These are phyloP conservation scores for Bombyx mori DNA, from an alignment of 1,140 invertebrate species.

Conservation along the genomic window DNA sequence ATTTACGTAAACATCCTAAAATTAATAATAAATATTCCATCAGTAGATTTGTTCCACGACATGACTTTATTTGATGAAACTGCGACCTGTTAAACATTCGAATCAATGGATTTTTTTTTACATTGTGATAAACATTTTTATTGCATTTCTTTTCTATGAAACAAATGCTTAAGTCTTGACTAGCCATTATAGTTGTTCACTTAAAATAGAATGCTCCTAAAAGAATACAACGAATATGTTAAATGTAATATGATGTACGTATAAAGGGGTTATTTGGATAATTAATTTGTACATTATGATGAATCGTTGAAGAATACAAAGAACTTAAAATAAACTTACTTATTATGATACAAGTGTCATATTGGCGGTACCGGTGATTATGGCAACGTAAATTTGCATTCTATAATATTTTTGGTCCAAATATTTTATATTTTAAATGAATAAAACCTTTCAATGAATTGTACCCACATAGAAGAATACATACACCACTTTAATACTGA, in stretches of 20 bases:
- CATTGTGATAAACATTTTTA: too few relatives aligned
- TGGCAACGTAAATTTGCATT: constrained; percentile 67
- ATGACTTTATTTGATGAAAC: constrained; percentile 1
- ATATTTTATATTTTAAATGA: constrained; percentile 37
- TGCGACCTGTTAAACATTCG: too few relatives aligned
- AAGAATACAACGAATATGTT: not conserved
- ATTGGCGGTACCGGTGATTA: constrained; percentile 62
- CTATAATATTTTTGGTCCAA: constrained; percentile 68
- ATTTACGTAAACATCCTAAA: constrained; percentile 28
- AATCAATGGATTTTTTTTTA: too few relatives aligned
- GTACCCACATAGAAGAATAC: constrained; percentile 49
- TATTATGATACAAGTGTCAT: constrained; percentile 58
- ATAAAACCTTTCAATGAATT: constrained; percentile 32
- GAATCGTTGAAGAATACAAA: constrained; percentile 28
- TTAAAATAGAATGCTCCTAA: not conserved
- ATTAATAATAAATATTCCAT: constrained; percentile 36
- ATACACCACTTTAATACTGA: constrained; percentile 68
- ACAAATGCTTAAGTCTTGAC: constrained; percentile 23
- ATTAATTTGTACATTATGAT: constrained; percentile 53
- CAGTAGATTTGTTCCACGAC: constrained; percentile 27
- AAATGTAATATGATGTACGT: not conserved
- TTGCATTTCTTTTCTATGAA: not conserved
- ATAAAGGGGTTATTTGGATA: constrained; percentile 20
- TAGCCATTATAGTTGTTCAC: constrained; percentile 13
- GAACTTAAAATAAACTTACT: constrained; percentile 27